phyloP scores from a whole-genome alignment of 2,797 vertebrate genomes.

The Graptemys geographica region DNA sequence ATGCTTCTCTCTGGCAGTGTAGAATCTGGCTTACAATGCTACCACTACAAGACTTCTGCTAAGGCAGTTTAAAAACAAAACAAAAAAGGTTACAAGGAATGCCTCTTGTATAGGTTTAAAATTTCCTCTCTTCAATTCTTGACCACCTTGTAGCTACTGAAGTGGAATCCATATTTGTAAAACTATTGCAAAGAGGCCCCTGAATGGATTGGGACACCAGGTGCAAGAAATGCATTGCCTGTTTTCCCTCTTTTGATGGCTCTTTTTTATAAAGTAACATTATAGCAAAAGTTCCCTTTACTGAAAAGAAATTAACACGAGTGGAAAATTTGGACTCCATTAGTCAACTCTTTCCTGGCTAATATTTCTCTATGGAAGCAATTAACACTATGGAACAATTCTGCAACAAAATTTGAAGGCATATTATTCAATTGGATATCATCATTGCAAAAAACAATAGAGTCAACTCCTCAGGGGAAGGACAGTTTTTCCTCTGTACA shows the following conservation, averaged over 20 bases:
- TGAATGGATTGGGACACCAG: rapidly evolving
- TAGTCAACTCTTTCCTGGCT: background rate
- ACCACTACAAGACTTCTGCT: background rate
- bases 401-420: background rate
- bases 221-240: background rate
- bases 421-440: background rate
- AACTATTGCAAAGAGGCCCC: background rate
- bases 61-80: background rate
- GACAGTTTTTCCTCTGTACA: rapidly evolving
- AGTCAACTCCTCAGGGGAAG: rapidly evolving
- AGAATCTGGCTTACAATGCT: background rate
- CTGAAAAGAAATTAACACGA: background rate
- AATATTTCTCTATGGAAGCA: background rate
- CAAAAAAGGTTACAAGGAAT: background rate
- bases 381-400: background rate
- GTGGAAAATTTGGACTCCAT: background rate
- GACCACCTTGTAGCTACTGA: background rate
- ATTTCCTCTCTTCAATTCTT: background rate
- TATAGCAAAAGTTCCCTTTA: background rate
- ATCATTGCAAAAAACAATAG: background rate
- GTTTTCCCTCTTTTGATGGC: background rate
- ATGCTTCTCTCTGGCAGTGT: background rate
- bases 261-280: background rate
- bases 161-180: background rate
- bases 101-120: background rate